Evolutionary conservation across 1,140 invertebrate genomes (phyloP).

Genomic region (Chymomyza costata): DNA sequence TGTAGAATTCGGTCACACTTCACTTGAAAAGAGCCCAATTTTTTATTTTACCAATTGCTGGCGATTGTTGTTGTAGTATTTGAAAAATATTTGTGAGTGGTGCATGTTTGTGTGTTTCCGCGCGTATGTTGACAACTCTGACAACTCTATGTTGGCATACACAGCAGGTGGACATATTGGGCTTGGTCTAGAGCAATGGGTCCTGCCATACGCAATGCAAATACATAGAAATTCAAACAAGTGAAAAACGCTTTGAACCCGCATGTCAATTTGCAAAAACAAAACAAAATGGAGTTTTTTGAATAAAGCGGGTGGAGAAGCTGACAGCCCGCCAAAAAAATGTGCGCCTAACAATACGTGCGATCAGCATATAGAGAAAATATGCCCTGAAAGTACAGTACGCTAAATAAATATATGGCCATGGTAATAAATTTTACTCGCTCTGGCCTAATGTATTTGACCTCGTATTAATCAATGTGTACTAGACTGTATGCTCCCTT

Average conservation of each 20-base stretch:
- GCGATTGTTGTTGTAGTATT: slow-evolving; percentile 18
- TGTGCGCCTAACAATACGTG: slow-evolving; percentile 23
- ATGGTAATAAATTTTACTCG: slow-evolving; percentile 54
- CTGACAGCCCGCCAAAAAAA: too few species aligned
- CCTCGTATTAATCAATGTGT: slow-evolving; percentile 69
- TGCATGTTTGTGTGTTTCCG: too few species aligned
- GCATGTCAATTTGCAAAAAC: slow-evolving; percentile 40
- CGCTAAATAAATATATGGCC: slow-evolving; percentile 40
- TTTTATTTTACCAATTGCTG: too few species aligned
- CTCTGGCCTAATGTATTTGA: slow-evolving; percentile 63
- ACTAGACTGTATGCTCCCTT: too few species aligned
- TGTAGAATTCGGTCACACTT: too few species aligned
- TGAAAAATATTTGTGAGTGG: slow-evolving; percentile 37
- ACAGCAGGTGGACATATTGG: slow-evolving; percentile 14
- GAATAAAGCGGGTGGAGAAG: too few species aligned
- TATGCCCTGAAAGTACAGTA: slow-evolving; percentile 29
- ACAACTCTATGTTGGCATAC: slow-evolving; percentile 3
- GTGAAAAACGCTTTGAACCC: slow-evolving; percentile 47
- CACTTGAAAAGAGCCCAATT: too few species aligned
- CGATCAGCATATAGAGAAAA: slow-evolving; percentile 34
- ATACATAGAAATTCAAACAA: slow-evolving; percentile 64
- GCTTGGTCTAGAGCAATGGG: slow-evolving; percentile 26
- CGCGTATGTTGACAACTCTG: slow-evolving; percentile 39
- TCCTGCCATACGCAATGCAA: slow-evolving; percentile 35
- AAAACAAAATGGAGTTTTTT: too few species aligned